Evolutionary conservation across 2,113 vertebrate species (phyloP).

Genomic region (Leptocoma aspasia): DNA sequence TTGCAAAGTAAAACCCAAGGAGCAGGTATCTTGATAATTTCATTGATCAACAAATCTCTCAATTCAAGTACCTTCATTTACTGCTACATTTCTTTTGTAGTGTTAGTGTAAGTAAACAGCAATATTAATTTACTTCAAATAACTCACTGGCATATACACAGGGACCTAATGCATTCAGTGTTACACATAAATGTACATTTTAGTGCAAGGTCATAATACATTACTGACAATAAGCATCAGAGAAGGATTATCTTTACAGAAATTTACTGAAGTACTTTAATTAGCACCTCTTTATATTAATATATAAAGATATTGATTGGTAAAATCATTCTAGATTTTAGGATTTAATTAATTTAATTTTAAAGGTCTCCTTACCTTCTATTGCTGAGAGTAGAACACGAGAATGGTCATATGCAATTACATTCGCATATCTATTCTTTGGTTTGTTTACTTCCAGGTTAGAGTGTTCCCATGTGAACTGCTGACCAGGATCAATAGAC

Average conservation of each 20-base stretch:
- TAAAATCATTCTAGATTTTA: background rate
- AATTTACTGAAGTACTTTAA: background rate
- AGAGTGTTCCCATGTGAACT: slow-evolving; percentile 98
- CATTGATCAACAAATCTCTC: background rate
- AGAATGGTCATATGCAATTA: slow-evolving; percentile 98
- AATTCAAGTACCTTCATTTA: background rate
- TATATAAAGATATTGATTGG: background rate
- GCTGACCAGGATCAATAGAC: slow-evolving; percentile 97
- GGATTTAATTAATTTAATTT: background rate
- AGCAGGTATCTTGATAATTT: background rate
- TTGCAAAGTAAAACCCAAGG: background rate
- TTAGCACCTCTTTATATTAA: background rate
- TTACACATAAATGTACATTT: background rate
- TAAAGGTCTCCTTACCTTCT: slow-evolving; percentile 82
- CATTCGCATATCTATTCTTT: slow-evolving; percentile 99
- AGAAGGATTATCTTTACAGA: background rate
- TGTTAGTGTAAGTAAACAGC: background rate
- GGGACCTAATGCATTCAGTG: background rate
- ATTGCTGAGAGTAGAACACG: slow-evolving; percentile 93
- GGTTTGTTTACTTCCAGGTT: slow-evolving; percentile 99
- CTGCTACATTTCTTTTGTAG: background rate
- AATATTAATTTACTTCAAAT: background rate
- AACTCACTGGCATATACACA: background rate
- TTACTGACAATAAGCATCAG: background rate
- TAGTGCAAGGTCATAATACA: background rate